A percentile compares a stretch with the other conserved stretches of the same genome.
These are phyloP conservation scores for Tympanuchus pallidicinctus DNA, from an alignment of 2,113 vertebrate species.

Conservation along the genomic window DNA sequence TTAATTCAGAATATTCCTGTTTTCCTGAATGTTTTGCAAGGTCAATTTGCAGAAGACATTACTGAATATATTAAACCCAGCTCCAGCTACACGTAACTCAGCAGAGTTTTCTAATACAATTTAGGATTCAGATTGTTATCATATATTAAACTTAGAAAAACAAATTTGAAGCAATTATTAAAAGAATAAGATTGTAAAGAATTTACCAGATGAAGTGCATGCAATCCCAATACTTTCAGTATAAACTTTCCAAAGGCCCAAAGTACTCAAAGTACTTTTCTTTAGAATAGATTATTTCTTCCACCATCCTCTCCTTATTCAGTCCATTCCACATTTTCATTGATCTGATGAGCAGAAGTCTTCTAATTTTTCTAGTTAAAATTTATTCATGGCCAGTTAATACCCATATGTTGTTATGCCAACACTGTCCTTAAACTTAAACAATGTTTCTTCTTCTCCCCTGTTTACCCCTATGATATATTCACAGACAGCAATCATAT, in stretches of 20 bases:
- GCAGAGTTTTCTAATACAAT: neutral
- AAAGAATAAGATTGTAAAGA: neutral
- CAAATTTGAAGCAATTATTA: fast-evolving
- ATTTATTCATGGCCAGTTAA: conserved; percentile 22
- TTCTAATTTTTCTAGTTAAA: neutral
- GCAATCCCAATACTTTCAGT: neutral
- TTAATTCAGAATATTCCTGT: neutral
- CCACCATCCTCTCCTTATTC: neutral
- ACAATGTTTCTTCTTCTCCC: neutral
- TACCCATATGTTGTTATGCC: conserved; percentile 11
- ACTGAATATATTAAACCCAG: neutral
- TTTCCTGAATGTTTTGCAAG: neutral
- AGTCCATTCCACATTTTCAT: neutral
- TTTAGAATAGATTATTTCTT: neutral
- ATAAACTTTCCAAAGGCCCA: neutral
- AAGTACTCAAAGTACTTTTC: neutral
- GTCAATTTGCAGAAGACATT: neutral
- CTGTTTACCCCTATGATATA: neutral
- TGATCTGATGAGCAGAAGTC: neutral
- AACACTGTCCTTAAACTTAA: neutral
- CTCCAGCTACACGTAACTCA: neutral
- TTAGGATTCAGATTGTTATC: neutral
- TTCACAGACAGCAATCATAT: conserved; percentile 15
- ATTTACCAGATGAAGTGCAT: fast-evolving
- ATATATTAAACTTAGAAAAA: neutral